A percentile compares a stretch with the other conserved stretches of the same genome.
Evolutionary conservation across 1,140 invertebrate genomes (phyloP).

Genomic region (Hydropsyche tenuis): DNA sequence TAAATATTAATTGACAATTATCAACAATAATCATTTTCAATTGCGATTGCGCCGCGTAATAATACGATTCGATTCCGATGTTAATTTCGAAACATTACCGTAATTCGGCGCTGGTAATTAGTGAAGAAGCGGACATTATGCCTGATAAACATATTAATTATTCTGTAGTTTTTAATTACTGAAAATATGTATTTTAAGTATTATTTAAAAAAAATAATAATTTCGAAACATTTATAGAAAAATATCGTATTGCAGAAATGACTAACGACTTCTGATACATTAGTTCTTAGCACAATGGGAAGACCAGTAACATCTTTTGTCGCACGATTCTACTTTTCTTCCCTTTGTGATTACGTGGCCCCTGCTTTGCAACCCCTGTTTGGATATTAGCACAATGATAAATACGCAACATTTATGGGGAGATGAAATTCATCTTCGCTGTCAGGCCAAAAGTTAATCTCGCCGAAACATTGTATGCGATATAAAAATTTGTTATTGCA

Average conservation of each 20-base stretch:
- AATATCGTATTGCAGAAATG: too few species aligned
- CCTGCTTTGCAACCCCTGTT: constrained; percentile 13
- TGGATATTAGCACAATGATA: constrained; percentile 18
- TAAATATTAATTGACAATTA: constrained; percentile 24
- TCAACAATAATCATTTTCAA: constrained; percentile 11
- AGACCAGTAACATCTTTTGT: constrained; percentile 2
- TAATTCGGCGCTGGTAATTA: constrained; percentile 20
- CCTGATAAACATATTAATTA: constrained; percentile 3
- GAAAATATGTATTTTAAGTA: too few species aligned
- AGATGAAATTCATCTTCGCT: not conserved
- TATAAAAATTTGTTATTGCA: too few species aligned
- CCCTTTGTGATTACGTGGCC: constrained; percentile 11
- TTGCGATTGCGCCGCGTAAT: not conserved
- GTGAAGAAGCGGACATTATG: constrained; percentile 3
- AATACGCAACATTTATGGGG: constrained; percentile 8
- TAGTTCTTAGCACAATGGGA: constrained; percentile 16
- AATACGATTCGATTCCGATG: constrained; percentile 22
- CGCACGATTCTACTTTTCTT: constrained; percentile 1
- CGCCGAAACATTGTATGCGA: too few species aligned
- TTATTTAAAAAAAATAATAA: too few species aligned
- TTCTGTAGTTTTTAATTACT: not conserved
- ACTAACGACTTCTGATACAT: constrained; percentile 19
- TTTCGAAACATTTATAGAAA: too few species aligned
- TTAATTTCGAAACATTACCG: constrained; percentile 22
- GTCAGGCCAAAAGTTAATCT: constrained; percentile 15